phyloP scores from a whole-genome alignment of 2,797 vertebrate species.

The Eupleurogrammus muticus region DNA sequence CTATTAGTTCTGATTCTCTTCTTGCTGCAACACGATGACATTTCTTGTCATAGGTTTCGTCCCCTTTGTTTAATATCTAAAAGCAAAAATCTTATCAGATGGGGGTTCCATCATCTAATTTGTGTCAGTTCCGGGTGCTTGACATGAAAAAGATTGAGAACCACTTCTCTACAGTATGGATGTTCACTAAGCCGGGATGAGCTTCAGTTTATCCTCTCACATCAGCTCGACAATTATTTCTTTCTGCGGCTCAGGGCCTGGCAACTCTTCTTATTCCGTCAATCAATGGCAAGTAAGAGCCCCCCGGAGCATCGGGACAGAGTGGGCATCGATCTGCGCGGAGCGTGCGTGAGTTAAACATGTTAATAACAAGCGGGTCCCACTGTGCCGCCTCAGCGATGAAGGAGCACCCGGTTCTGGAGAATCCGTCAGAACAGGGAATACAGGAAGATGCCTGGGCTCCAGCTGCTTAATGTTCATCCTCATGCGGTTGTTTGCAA shows the following conservation, averaged over 20 bases:
- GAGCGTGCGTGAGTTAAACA: slow-evolving; percentile 74
- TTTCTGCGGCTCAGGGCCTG: slow-evolving; percentile 79
- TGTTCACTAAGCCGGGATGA: slow-evolving; percentile 55
- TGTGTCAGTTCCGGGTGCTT: too few species aligned
- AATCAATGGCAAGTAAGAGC: slow-evolving; percentile 86
- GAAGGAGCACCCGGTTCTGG: neutral
- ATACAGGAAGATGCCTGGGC: neutral
- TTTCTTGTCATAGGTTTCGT: too few species aligned
- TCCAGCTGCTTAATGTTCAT: neutral
- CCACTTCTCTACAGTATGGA: slow-evolving; percentile 17
- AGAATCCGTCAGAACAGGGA: neutral
- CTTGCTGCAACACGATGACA: neutral
- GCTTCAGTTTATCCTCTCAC: slow-evolving; percentile 87
- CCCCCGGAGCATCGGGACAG: slow-evolving; percentile 87
- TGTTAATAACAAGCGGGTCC: slow-evolving; percentile 28
- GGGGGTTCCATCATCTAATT: too few species aligned
- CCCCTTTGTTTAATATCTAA: too few species aligned
- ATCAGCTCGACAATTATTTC: slow-evolving; percentile 87
- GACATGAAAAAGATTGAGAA: too few species aligned
- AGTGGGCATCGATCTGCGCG: slow-evolving; percentile 88
- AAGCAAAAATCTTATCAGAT: too few species aligned
- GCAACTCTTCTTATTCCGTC: slow-evolving; percentile 86
- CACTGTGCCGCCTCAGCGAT: neutral
- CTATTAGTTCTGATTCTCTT: neutral
- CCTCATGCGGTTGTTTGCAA: neutral